Percentiles rank a stretch among this genome's conserved stretches.
These are phyloP conservation scores for Peromyscus eremicus DNA, from an alignment of 2,797 vertebrate genomes.

Conservation along the genomic window DNA sequence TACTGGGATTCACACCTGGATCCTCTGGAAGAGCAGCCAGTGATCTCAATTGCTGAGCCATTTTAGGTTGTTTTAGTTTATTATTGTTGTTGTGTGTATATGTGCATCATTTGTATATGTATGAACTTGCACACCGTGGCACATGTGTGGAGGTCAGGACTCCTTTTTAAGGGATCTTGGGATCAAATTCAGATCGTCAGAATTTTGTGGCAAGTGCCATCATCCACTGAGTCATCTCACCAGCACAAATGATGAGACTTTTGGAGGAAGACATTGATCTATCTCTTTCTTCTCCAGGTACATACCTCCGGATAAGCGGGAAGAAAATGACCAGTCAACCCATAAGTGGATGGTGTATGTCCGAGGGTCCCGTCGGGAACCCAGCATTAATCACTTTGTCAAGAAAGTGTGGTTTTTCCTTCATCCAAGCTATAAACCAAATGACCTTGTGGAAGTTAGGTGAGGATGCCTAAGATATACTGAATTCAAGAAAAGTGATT, in stretches of 20 bases:
- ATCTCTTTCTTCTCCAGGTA: slow-evolving; percentile 89
- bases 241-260: neutral
- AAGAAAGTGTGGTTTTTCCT: slow-evolving; percentile 99
- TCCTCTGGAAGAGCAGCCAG: neutral
- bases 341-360: slow-evolving; percentile 99
- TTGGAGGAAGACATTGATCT: slow-evolving; percentile 17
- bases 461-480: slow-evolving; percentile 81
- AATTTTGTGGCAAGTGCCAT: neutral
- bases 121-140: neutral
- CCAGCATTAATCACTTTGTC: slow-evolving; percentile 98
- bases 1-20: neutral
- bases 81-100: neutral
- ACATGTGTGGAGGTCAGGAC: neutral
- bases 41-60: neutral
- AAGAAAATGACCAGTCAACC: slow-evolving; percentile 99
- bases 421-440: slow-evolving; percentile 99
- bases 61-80: neutral
- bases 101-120: neutral
- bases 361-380: slow-evolving; percentile 96
- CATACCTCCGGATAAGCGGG: slow-evolving; percentile 98
- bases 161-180: neutral
- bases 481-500: slow-evolving; percentile 34
- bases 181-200: neutral
- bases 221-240: neutral
- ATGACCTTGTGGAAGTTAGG: slow-evolving; percentile 99